Percentiles rank a stretch among this genome's conserved stretches.
Conservation (phyloP, 2,888 invertebrate genomes). For the Nematopogon swammerdamellus region DNA sequence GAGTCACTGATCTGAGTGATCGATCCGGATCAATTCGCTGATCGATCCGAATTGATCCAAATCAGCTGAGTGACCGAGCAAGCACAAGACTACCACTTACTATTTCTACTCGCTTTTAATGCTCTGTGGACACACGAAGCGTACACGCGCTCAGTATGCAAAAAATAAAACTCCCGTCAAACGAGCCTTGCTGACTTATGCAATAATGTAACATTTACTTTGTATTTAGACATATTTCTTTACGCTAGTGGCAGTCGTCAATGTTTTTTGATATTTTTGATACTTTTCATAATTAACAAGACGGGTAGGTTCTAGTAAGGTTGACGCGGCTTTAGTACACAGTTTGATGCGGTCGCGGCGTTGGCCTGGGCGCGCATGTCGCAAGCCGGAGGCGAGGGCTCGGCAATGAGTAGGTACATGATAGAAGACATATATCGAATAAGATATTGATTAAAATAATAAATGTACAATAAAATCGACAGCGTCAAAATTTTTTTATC, state of each 20-base stretch:
- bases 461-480: constrained; percentile 52
- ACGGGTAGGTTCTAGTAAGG: neutral
- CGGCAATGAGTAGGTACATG: too few relatives aligned
- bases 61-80: too few relatives aligned
- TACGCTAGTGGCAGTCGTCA: neutral
- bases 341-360: neutral
- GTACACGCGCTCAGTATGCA: too few relatives aligned
- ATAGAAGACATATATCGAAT: neutral
- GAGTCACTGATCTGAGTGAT: too few relatives aligned
- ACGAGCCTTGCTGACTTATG: neutral
- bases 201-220: neutral
- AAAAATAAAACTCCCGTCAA: neutral
- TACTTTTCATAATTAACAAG: neutral
- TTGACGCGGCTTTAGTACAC: neutral
- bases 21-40: too few relatives aligned
- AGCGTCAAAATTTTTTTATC: neutral
- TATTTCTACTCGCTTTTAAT: too few relatives aligned
- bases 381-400: too few relatives aligned
- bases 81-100: too few relatives aligned
- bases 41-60: too few relatives aligned
- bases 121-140: too few relatives aligned
- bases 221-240: neutral
- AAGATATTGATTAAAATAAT: constrained; percentile 44
- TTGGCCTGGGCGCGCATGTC: too few relatives aligned
- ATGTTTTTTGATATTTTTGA: neutral